phyloP scores from a whole-genome alignment of 2,113 vertebrate genomes.

The Tonatia bakeri region DNA sequence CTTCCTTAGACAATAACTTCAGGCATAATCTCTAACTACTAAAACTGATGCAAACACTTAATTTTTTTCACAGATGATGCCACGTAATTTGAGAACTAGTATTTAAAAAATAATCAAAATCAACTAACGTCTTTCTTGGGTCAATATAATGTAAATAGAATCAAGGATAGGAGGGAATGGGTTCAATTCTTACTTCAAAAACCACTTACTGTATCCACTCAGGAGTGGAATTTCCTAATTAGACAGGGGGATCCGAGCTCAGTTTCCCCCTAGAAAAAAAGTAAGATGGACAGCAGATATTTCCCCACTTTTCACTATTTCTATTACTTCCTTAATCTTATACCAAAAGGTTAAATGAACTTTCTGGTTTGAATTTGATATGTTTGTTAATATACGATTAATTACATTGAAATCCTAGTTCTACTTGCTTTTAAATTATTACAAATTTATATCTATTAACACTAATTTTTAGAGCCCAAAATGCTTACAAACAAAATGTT shows the following conservation, averaged over 20 bases:
- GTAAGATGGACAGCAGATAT: not conserved
- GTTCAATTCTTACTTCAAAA: not conserved
- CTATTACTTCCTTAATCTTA: not conserved
- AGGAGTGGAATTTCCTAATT: not conserved
- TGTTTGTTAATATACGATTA: not conserved
- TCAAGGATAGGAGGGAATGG: not conserved
- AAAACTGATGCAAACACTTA: constrained; percentile 3
- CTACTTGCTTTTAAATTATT: not conserved
- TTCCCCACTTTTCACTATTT: not conserved
- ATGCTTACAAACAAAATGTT: not conserved
- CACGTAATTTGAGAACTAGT: not conserved
- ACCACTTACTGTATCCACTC: not conserved
- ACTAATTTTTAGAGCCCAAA: not conserved
- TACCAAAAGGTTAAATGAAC: not conserved
- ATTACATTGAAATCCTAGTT: not conserved
- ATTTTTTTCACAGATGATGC: not conserved
- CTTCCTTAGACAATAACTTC: not conserved
- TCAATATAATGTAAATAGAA: constrained; percentile 36
- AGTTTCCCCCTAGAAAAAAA: not conserved
- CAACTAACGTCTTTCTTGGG: not conserved
- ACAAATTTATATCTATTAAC: not conserved
- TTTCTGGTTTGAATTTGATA: not conserved
- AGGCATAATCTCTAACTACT: not conserved
- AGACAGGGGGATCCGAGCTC: not conserved
- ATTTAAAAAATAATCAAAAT: constrained; percentile 9